Evolutionary conservation across 1,140 invertebrate species (phyloP).

Genomic region (Pogonognathellus flavescens): DNA sequence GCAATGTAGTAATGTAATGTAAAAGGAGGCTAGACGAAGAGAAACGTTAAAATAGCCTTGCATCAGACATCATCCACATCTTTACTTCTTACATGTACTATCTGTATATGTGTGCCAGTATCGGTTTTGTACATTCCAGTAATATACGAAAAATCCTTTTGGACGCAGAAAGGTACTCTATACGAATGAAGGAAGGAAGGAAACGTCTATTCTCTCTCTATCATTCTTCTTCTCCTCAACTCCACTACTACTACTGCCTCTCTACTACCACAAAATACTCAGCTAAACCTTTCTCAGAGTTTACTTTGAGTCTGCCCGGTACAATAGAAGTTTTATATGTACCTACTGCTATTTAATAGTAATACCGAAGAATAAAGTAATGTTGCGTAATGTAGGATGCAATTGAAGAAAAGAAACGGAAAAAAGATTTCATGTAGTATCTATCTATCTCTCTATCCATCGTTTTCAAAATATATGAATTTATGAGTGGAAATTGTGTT

Average conservation of each 20-base stretch:
- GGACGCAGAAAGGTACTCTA: not conserved
- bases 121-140: not conserved
- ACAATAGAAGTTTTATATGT: not conserved
- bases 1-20: conserved; percentile 41
- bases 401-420: not conserved
- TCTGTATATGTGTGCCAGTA: not conserved
- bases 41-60: conserved; percentile 36
- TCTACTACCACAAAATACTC: not conserved
- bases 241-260: not conserved
- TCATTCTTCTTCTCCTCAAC: not conserved
- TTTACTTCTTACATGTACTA: not conserved
- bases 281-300: too few relatives aligned
- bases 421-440: conserved; percentile 20
- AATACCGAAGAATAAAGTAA: not conserved
- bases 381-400: conserved; percentile 28
- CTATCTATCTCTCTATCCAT: conserved; percentile 20
- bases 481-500: conserved; percentile 4
- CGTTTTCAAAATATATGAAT: conserved; percentile 39
- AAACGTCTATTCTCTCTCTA: conserved; percentile 30
- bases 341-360: not conserved
- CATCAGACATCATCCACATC: not conserved
- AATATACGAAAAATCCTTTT: not conserved
- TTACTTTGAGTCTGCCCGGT: not conserved
- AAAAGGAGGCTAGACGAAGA: not conserved
- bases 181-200: conserved; percentile 24